Evolutionary conservation across 1,140 invertebrate species (phyloP).

Genomic region (Notospermus geniculatus): DNA sequence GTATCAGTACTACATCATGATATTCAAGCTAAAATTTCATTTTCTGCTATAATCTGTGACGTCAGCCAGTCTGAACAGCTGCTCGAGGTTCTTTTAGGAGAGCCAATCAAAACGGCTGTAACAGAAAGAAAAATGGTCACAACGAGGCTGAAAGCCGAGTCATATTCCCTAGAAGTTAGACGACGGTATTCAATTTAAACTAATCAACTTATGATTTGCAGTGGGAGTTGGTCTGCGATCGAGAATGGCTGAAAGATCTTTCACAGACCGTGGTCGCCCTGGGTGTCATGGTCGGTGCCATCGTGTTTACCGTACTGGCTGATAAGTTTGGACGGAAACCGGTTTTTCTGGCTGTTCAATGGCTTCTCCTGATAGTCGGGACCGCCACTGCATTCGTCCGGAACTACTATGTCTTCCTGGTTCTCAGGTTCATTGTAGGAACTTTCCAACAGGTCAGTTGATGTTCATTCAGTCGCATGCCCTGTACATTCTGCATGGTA

Average conservation of each 20-base stretch:
- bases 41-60: too few relatives aligned
- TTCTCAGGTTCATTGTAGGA: conserved; percentile 34
- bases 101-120: too few relatives aligned
- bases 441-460: conserved; percentile 35
- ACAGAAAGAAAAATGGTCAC: too few relatives aligned
- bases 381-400: conserved; percentile 28
- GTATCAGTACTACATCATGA: too few relatives aligned
- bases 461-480: too few relatives aligned
- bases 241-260: conserved; percentile 26
- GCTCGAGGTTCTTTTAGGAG: too few relatives aligned
- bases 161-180: too few relatives aligned
- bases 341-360: conserved; percentile 36
- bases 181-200: too few relatives aligned
- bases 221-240: conserved; percentile 43
- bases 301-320: conserved; percentile 24
- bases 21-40: too few relatives aligned
- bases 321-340: conserved; percentile 34
- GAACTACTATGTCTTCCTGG: conserved; percentile 29
- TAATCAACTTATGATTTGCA: conserved; percentile 15
- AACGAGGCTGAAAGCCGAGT: too few relatives aligned
- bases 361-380: conserved; percentile 38
- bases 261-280: conserved; percentile 30
- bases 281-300: conserved; percentile 31
- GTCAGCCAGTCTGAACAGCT: too few relatives aligned
- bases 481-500: too few relatives aligned